Evolutionary conservation across 2,113 vertebrate genomes (phyloP).

Genomic region (Pungitius pungitius): DNA sequence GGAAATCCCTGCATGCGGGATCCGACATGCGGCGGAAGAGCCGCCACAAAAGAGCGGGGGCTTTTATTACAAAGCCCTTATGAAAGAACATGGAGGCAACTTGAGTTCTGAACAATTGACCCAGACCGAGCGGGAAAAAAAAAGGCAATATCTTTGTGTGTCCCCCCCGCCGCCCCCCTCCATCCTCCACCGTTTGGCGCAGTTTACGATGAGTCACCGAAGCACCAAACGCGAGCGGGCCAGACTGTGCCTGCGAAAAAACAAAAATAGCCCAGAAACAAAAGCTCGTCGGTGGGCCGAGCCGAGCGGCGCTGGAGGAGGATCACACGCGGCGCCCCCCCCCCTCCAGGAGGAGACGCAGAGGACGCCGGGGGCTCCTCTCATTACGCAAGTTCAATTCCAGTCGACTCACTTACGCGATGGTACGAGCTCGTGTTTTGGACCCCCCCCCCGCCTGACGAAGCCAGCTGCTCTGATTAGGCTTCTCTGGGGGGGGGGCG

Average conservation of each 20-base stretch:
- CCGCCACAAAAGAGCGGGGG: background rate
- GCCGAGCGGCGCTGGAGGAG: background rate
- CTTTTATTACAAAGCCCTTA: background rate
- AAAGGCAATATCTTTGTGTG: constrained; percentile 19
- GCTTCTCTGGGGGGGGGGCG: constrained; percentile 59
- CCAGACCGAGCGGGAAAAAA: background rate
- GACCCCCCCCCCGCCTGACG: constrained; percentile 62
- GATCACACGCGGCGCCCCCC: background rate
- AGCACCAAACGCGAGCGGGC: constrained; percentile 25
- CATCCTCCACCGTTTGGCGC: constrained; percentile 46
- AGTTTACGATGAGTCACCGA: constrained; percentile 43
- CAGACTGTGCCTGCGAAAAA: constrained; percentile 7
- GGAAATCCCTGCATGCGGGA: background rate
- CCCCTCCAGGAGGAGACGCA: too few relatives aligned
- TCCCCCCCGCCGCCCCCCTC: constrained; percentile 45
- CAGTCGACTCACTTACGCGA: constrained; percentile 56
- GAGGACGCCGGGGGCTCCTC: constrained; percentile 6
- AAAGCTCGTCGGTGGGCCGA: background rate
- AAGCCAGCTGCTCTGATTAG: constrained; percentile 70
- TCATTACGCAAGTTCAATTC: constrained; percentile 40
- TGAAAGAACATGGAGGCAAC: background rate
- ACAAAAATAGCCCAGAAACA: constrained; percentile 2
- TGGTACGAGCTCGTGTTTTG: constrained; percentile 64
- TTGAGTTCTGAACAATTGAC: constrained; percentile 4
- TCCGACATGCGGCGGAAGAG: background rate